These are phyloP conservation scores for Patiria miniata DNA, from an alignment of 35 echinoderm and acorn worm genomes.

Conservation along the genomic window DNA sequence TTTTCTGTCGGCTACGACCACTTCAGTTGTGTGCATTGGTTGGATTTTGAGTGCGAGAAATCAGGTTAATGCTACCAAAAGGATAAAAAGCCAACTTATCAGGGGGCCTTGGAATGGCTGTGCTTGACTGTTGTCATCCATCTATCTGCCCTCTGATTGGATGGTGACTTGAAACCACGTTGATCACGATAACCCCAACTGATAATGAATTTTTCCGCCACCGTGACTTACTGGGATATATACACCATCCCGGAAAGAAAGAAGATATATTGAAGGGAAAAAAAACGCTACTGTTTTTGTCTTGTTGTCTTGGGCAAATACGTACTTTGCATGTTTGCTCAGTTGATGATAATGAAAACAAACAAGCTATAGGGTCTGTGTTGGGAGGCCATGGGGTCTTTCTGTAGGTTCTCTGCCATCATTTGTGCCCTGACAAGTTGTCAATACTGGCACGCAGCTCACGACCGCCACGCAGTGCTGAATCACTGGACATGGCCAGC, in stretches of 20 bases:
- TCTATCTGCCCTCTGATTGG: background rate
- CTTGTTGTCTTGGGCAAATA: conserved; percentile 22
- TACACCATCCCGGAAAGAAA: background rate
- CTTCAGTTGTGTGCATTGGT: background rate
- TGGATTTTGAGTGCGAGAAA: background rate
- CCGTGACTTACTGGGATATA: background rate
- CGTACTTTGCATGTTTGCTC: conserved; percentile 22
- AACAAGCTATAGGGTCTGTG: conserved; percentile 7
- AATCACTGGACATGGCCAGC: background rate
- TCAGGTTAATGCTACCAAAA: conserved; percentile 1
- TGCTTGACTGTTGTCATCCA: background rate
- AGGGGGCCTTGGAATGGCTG: background rate
- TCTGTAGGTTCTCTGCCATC: background rate
- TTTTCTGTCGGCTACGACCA: too few relatives aligned
- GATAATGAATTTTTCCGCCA: conserved; percentile 1
- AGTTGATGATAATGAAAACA: background rate
- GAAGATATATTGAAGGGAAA: too few relatives aligned
- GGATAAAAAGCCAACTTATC: background rate
- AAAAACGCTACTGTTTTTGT: conserved; percentile 19
- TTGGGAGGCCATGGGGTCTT: conserved; percentile 14
- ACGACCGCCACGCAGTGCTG: background rate
- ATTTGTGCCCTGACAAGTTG: background rate
- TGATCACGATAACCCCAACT: conserved; percentile 3
- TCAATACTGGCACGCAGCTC: background rate
- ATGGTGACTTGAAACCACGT: conserved; percentile 1